These are phyloP conservation scores for Panurus biarmicus DNA, from an alignment of 2,113 vertebrate species.

Conservation along the genomic window DNA sequence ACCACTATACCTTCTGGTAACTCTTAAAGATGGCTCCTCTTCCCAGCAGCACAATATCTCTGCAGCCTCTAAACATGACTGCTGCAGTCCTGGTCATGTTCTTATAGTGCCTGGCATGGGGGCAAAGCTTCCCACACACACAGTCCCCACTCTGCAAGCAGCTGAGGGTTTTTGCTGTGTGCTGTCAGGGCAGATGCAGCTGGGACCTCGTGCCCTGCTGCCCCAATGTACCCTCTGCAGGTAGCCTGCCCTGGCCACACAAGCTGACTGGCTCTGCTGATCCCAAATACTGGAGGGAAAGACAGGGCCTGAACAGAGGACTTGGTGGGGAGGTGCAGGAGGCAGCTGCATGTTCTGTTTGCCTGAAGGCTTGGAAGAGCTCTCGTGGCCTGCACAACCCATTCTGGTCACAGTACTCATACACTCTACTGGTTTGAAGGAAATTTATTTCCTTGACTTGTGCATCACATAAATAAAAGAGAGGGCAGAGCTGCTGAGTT, in stretches of 20 bases:
- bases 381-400: neutral
- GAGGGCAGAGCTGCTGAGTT: neutral
- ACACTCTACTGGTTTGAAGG: neutral
- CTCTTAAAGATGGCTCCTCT: neutral
- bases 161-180: rapidly evolving
- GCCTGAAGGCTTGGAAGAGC: neutral
- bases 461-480: neutral
- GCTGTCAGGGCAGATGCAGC: neutral
- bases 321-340: neutral
- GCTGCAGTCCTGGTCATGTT: rapidly evolving
- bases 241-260: neutral
- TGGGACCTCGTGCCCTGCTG: neutral
- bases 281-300: neutral
- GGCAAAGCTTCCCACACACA: neutral
- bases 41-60: rapidly evolving
- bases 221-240: rapidly evolving
- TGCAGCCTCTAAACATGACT: neutral
- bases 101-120: rapidly evolving
- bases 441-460: neutral
- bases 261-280: neutral
- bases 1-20: neutral
- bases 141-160: neutral
- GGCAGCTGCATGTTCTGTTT: neutral
- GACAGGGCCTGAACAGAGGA: neutral
- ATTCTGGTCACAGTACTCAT: neutral